These are phyloP conservation scores for Trypoxylus dichotomus DNA, from an alignment of 1,140 invertebrate species.

Conservation along the genomic window DNA sequence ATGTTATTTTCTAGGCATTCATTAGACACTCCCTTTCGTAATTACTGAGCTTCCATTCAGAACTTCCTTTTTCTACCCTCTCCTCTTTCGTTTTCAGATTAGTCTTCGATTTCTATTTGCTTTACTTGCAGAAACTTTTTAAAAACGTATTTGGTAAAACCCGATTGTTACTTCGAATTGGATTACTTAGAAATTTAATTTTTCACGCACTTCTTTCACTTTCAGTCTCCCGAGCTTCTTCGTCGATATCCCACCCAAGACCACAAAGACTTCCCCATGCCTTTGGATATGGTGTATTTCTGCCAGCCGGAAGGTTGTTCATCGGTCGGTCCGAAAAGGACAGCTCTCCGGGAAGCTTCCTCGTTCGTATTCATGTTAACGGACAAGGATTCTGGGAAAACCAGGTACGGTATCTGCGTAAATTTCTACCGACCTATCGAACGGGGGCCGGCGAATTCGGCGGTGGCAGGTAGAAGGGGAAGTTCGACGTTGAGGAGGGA, in stretches of 20 bases:
- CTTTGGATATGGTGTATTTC: conserved; percentile 98
- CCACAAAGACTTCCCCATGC: conserved; percentile 96
- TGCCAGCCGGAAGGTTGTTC: conserved; percentile 99
- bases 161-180: no score
- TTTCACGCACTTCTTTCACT: background rate
- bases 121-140: no score
- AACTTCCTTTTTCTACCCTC: no score
- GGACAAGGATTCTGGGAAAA: conserved; percentile 94
- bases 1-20: no score
- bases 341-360: conserved; percentile 83
- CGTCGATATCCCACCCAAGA: conserved; percentile 96
- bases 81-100: no score
- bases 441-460: conserved; percentile 51
- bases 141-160: no score
- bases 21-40: no score
- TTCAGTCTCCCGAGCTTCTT: conserved; percentile 83
- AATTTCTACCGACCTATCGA: conserved; percentile 96
- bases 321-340: conserved; percentile 83
- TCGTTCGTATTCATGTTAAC: conserved; percentile 99
- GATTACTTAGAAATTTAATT: no score
- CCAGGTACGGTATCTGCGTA: conserved; percentile 91
- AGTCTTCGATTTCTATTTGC: no score
- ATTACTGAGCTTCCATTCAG: no score
- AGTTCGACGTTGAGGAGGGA: conserved; percentile 72
- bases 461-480: conserved; percentile 44